Evolutionary conservation across 1,140 invertebrate species (phyloP).

Genomic region (Pararge aegeria): DNA sequence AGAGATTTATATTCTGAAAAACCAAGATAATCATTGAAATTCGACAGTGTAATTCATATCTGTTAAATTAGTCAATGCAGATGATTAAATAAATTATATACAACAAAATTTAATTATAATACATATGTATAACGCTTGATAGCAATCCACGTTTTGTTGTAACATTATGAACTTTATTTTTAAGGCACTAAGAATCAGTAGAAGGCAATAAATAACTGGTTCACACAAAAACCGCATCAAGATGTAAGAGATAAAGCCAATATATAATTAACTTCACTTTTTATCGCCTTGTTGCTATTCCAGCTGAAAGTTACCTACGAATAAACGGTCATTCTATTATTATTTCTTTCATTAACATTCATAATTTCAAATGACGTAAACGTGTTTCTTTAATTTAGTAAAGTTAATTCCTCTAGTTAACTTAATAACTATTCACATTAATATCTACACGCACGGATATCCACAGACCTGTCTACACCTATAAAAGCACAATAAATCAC

Average conservation of each 20-base stretch:
- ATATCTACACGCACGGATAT: no score
- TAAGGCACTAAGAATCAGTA: slow-evolving; percentile 10
- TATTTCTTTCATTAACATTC: slow-evolving; percentile 22
- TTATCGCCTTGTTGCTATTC: slow-evolving; percentile 24
- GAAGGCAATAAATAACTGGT: not conserved
- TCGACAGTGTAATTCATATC: no score
- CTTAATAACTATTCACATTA: no score
- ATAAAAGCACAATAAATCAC: no score
- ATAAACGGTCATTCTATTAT: slow-evolving; percentile 19
- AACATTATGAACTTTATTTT: slow-evolving; percentile 12
- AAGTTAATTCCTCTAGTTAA: not conserved
- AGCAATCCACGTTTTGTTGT: not conserved
- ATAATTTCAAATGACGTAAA: slow-evolving; percentile 8
- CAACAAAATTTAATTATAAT: not conserved
- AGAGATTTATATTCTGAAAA: no score
- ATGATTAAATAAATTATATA: not conserved
- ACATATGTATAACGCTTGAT: not conserved
- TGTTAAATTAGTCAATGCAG: no score
- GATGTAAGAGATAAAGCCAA: slow-evolving; percentile 25
- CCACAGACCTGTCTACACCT: no score
- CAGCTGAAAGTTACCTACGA: slow-evolving; percentile 23
- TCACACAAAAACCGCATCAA: slow-evolving; percentile 22
- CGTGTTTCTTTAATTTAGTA: not conserved
- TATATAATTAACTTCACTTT: slow-evolving; percentile 28
- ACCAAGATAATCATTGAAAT: no score